Evolutionary conservation across 2,888 invertebrate genomes (phyloP).

Genomic region (Seira musarum): DNA sequence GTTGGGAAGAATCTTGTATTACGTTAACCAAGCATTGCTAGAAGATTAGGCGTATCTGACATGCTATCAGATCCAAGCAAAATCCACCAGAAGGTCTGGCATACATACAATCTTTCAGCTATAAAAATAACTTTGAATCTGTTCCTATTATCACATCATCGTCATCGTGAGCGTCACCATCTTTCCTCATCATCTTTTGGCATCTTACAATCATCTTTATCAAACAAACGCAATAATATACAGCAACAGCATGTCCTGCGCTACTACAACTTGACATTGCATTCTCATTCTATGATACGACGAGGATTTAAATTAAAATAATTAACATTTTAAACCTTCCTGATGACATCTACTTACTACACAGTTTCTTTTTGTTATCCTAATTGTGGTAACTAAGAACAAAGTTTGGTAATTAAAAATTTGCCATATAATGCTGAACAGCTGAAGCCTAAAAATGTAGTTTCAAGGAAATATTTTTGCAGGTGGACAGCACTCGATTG

Average conservation of each 20-base stretch:
- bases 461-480: background rate
- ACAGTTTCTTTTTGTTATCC: background rate
- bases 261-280: slow-evolving; percentile 16
- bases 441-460: background rate
- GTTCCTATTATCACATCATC: slow-evolving; percentile 39
- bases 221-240: no score
- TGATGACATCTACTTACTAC: background rate
- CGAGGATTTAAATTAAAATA: background rate
- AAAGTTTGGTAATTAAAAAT: background rate
- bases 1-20: slow-evolving; percentile 9
- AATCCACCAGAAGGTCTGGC: background rate
- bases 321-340: background rate
- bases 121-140: background rate
- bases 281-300: background rate
- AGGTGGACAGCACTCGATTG: background rate
- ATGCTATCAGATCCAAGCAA: slow-evolving; percentile 35
- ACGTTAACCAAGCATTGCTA: background rate
- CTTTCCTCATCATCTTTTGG: slow-evolving; percentile 24
- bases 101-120: background rate
- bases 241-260: no score
- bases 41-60: slow-evolving; percentile 49
- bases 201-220: background rate
- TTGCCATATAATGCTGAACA: background rate
- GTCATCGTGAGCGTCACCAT: slow-evolving; percentile 21
- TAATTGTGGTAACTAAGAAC: background rate